These are phyloP conservation scores for Orientallactaga sibirica DNA, from an alignment of 2,797 vertebrate species.

Conservation along the genomic window DNA sequence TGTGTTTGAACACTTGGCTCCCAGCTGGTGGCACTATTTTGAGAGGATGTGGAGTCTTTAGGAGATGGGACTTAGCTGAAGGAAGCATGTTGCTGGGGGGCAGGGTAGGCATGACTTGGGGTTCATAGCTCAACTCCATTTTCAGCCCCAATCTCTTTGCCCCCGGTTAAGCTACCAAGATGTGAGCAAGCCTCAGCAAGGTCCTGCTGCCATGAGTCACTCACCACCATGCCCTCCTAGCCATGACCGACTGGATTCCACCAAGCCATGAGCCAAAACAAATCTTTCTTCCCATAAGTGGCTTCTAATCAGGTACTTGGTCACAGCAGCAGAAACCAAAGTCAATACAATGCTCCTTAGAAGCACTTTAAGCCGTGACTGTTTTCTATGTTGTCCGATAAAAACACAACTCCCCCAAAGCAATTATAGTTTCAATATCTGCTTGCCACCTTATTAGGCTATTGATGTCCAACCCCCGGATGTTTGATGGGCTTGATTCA, in stretches of 20 bases:
- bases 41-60: no score
- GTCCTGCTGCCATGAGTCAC: background rate
- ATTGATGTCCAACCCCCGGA: background rate
- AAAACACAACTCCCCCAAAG: background rate
- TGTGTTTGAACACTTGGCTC: background rate
- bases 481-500: background rate
- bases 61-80: no score
- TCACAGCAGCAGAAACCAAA: background rate
- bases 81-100: background rate
- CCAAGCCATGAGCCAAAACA: background rate
- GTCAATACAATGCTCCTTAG: background rate
- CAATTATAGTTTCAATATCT: background rate
- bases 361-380: slow-evolving; percentile 6
- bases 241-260: background rate
- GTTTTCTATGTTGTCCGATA: background rate
- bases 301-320: background rate
- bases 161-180: background rate
- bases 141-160: background rate
- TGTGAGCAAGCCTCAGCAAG: background rate
- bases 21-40: background rate
- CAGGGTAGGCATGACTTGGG: background rate
- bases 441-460: background rate
- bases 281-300: background rate
- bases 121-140: background rate
- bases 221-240: background rate